Evolutionary conservation across 2,797 vertebrate species (phyloP), one percentile per base, ranked within the genome.

Genomic region (Hoplostethus mediterraneus): DNA sequence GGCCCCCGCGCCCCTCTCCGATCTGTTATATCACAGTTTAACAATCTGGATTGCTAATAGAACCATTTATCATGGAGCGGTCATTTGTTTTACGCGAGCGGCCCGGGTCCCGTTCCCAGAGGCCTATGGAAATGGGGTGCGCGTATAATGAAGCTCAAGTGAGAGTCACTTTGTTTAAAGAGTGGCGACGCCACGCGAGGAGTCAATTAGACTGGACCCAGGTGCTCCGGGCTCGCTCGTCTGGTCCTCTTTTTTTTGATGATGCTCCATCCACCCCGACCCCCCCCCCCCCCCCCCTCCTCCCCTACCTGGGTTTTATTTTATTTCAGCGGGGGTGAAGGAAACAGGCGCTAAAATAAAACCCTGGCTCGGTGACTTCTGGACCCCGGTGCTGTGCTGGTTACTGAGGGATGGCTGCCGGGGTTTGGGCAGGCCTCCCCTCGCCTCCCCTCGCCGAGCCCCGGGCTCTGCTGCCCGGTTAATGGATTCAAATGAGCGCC

Each of bases 1-100:
- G 95, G 93, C 91, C 91, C 89, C 88, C 38, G 87, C 90, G 85
- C 92, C 93, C 89, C 92, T 87, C 93, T 93, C 94, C 94, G 90
- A 93, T 94, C 95, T 94, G 94, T 95, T 97, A 90, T 97, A 97
- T 98, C 96, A 93, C 95, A 96, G 88, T 96, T 96, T 97, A 98
- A 98, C 97, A 97, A 98, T 99, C 98, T 97, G 96, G 96, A 95
- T 94, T 94, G 95, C 97, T 99, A 99, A 99, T 99, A 98, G 97
- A 97, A 98, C 96, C 97, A 98, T 99, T 98, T 96, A 97, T 99
- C 97, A 99, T 79, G 45, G 91, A 87, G 87, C 84, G 92, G 94
- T 95, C 95, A 96, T 97, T 97, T 97, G 92, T 96, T 96, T 95
- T 93, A 91, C 90, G 95, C 91, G 93, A 91, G 93, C 90, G 78